A percentile compares a stretch with the other conserved stretches of the same genome.
These are phyloP conservation scores for Brachypteracias leptosomus DNA, from an alignment of 2,113 vertebrate genomes.

Conservation along the genomic window DNA sequence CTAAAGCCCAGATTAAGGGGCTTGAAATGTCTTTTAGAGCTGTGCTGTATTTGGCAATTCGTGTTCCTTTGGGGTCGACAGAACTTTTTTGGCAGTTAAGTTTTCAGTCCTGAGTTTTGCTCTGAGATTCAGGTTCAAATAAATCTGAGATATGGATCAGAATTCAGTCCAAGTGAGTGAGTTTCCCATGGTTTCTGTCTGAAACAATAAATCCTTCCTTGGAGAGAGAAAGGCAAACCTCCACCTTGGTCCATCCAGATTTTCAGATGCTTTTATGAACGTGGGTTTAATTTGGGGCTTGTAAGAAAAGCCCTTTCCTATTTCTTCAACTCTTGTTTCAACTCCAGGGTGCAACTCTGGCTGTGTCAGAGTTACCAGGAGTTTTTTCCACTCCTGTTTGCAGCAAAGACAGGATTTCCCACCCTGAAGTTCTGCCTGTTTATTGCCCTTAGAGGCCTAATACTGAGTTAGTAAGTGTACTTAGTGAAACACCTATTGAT, in stretches of 20 bases:
- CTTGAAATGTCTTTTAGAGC: neutral
- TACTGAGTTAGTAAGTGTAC: neutral
- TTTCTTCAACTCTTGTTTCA: neutral
- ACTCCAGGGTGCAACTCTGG: neutral
- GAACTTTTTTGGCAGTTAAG: slow-evolving; percentile 7
- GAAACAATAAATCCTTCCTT: slow-evolving; percentile 23
- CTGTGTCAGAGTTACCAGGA: neutral
- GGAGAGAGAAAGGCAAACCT: neutral
- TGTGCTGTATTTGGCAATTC: slow-evolving; percentile 4
- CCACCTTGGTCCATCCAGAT: slow-evolving; percentile 10
- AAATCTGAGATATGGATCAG: slow-evolving; percentile 6
- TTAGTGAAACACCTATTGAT: neutral
- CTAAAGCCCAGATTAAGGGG: slow-evolving; percentile 8
- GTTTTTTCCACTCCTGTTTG: neutral
- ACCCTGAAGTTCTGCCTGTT: neutral
- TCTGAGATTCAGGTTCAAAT: slow-evolving; percentile 25
- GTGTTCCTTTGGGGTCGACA: slow-evolving; percentile 12
- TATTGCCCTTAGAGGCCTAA: neutral
- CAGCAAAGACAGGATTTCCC: neutral
- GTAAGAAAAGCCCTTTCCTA: neutral
- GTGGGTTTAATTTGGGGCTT: slow-evolving; percentile 38
- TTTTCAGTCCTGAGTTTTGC: slow-evolving; percentile 22
- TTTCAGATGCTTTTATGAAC: slow-evolving; percentile 24
- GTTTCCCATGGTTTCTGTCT: slow-evolving; percentile 51
- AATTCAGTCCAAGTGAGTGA: slow-evolving; percentile 27